These are phyloP conservation scores for Frankliniella fusca DNA, from an alignment of 2,888 invertebrate genomes.

Conservation along the genomic window DNA sequence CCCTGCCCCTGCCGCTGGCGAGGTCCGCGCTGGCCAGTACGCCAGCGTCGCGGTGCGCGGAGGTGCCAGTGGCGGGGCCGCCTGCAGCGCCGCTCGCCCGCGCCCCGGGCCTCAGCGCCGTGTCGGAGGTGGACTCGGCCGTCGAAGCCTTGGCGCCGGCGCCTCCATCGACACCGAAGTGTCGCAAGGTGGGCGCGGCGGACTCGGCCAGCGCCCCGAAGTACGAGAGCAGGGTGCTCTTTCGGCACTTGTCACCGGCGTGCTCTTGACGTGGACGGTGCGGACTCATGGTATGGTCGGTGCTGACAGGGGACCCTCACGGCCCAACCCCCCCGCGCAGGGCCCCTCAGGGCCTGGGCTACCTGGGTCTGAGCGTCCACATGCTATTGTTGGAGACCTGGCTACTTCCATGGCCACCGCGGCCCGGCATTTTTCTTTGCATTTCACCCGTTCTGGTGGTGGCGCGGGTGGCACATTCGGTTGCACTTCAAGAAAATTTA, in stretches of 20 bases:
- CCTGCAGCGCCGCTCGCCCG: not conserved
- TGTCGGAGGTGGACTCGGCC: not conserved
- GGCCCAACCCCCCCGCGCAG: not conserved
- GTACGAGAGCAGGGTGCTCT: not conserved
- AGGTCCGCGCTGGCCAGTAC: not conserved
- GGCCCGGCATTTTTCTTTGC: not conserved
- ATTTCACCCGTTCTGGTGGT: too few relatives aligned
- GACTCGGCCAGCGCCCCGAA: not conserved
- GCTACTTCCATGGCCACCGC: not conserved
- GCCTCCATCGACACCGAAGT: not conserved
- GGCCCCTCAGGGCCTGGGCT: not conserved
- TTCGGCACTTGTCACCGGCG: not conserved
- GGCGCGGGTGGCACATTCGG: not conserved
- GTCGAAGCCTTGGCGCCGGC: not conserved
- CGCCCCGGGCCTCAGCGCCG: not conserved
- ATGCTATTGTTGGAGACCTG: not conserved
- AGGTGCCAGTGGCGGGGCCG: not conserved
- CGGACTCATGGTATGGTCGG: not conserved
- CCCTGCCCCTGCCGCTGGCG: too few relatives aligned
- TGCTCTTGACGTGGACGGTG: not conserved
- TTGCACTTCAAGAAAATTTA: not conserved
- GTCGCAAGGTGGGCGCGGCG: not conserved
- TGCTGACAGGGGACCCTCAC: not conserved
- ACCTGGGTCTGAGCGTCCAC: not conserved
- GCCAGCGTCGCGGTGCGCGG: not conserved